Conservation (phyloP, 2,888 invertebrate genomes). For the Taenaris catops region DNA sequence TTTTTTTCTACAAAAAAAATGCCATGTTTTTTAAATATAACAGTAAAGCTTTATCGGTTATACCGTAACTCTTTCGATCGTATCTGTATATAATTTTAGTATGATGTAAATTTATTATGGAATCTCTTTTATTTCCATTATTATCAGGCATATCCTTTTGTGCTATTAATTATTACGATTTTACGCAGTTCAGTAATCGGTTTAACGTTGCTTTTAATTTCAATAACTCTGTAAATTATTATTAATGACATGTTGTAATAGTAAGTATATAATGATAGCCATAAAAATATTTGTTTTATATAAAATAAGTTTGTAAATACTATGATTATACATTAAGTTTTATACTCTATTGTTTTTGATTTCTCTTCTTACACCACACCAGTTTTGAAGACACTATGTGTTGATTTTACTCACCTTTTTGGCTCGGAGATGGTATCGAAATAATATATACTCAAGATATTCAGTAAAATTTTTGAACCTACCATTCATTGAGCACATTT, state of each 20-base stretch:
- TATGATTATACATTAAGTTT: constrained; percentile 79
- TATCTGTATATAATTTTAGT: constrained; percentile 66
- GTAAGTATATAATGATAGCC: constrained; percentile 77
- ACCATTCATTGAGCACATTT: too few relatives aligned
- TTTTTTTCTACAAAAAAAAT: too few relatives aligned
- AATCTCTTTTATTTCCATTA: constrained; percentile 73
- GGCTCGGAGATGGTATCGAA: too few relatives aligned
- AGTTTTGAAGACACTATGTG: too few relatives aligned
- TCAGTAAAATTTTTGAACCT: too few relatives aligned
- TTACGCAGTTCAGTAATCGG: constrained; percentile 64
- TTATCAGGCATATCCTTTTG: constrained; percentile 58
- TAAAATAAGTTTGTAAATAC: constrained; percentile 77
- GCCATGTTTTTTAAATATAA: too few relatives aligned
- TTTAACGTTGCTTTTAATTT: constrained; percentile 75
- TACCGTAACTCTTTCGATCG: constrained; percentile 36
- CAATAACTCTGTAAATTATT: constrained; percentile 71
- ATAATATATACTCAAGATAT: too few relatives aligned
- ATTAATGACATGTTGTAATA: constrained; percentile 71
- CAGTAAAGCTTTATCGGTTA: constrained; percentile 20
- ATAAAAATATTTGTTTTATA: constrained; percentile 79
- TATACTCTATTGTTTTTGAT: constrained; percentile 74
- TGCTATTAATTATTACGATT: constrained; percentile 56
- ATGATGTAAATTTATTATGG: constrained; percentile 68
- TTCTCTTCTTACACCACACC: too few relatives aligned
- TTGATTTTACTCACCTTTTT: too few relatives aligned